phyloP scores from a whole-genome alignment of 2,113 vertebrate species.

The Aepyceros melampus region DNA sequence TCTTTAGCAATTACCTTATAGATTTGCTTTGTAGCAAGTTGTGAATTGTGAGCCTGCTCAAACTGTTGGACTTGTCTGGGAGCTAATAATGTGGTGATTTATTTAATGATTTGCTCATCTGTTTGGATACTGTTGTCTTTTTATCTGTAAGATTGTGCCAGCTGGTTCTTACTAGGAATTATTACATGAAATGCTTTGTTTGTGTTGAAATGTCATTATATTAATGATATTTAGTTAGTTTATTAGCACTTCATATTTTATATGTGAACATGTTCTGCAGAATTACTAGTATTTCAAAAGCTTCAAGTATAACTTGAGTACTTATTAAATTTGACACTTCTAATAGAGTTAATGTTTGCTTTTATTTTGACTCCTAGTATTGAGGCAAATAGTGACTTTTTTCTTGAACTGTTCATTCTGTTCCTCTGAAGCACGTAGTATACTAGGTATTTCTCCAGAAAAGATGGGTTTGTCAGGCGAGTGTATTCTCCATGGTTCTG shows the following conservation, averaged over 20 bases:
- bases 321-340: neutral
- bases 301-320: neutral
- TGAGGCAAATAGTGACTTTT: neutral
- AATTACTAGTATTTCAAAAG: neutral
- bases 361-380: neutral
- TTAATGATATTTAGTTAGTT: slow-evolving; percentile 35
- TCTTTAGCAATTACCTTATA: neutral
- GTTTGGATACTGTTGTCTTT: neutral
- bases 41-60: neutral
- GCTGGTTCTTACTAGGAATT: neutral
- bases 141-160: neutral
- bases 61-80: neutral
- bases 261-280: neutral
- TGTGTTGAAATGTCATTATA: neutral
- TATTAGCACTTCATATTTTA: slow-evolving; percentile 15
- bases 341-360: neutral
- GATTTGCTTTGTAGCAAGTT: neutral
- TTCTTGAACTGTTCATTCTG: neutral
- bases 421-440: neutral
- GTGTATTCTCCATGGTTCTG: neutral
- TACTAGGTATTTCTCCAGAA: neutral
- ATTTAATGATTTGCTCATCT: neutral
- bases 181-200: neutral
- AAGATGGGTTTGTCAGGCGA: neutral
- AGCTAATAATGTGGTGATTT: neutral